Percentiles rank a stretch among this genome's conserved stretches.
Evolutionary conservation across 2,888 invertebrate species (phyloP).

Genomic region (Cyaniris semiargus): DNA sequence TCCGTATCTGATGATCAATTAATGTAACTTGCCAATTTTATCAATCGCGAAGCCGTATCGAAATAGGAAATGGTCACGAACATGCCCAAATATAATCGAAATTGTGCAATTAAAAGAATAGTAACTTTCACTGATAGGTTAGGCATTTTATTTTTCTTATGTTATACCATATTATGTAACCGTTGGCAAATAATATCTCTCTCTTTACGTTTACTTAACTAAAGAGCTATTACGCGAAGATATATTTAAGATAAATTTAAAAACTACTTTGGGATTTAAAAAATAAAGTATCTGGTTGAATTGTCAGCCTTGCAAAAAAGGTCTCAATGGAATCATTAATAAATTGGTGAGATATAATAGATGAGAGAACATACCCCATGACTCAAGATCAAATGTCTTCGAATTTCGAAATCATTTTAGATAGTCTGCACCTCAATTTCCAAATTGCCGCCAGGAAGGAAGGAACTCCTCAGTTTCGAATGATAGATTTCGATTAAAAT

Average conservation of each 20-base stretch:
- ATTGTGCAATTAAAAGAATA: background rate
- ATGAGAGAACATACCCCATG: background rate
- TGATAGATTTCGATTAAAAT: background rate
- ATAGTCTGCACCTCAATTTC: background rate
- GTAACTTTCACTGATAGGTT: background rate
- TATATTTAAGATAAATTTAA: no score
- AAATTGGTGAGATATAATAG: background rate
- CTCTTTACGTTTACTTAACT: no score
- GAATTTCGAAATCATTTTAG: background rate
- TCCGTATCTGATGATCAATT: conserved; percentile 38
- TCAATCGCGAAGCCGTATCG: background rate
- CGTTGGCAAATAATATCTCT: no score
- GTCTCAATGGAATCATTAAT: background rate
- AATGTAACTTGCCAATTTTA: conserved; percentile 21
- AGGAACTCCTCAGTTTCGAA: background rate
- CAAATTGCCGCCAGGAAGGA: background rate
- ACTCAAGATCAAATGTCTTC: background rate
- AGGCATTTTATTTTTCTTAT: background rate
- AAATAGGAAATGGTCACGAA: conserved; percentile 7
- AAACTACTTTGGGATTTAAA: no score
- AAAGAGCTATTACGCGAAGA: no score
- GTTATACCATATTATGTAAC: no score
- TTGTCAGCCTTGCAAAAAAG: no score
- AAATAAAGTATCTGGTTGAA: no score
- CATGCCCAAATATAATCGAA: background rate